Evolutionary conservation across 2,888 invertebrate species (phyloP).

Genomic region (Tiliacea aurago): DNA sequence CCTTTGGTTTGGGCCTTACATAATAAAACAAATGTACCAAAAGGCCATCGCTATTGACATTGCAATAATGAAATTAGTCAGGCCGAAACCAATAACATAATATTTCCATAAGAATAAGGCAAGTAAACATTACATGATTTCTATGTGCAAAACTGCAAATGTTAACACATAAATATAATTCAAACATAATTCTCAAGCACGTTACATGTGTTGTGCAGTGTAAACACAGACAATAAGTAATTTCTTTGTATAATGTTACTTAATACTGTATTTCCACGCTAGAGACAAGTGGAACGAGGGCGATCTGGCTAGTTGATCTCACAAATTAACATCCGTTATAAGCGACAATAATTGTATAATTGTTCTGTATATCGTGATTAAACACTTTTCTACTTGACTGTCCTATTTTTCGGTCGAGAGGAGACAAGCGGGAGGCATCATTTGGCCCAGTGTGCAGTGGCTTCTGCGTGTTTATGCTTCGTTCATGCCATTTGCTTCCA

Average conservation of each 20-base stretch:
- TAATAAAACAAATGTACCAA: slow-evolving; percentile 17
- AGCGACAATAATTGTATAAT: slow-evolving; percentile 65
- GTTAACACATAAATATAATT: slow-evolving; percentile 21
- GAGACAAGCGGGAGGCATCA: slow-evolving; percentile 4
- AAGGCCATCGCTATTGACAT: slow-evolving; percentile 33
- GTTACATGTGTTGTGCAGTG: slow-evolving; percentile 37
- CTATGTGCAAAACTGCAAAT: slow-evolving; percentile 2
- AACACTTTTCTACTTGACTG: slow-evolving; percentile 53
- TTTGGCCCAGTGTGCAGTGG: slow-evolving; percentile 30
- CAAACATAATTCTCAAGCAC: slow-evolving; percentile 30
- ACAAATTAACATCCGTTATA: slow-evolving; percentile 67
- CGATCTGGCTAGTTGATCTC: slow-evolving; percentile 68
- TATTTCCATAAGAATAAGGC: slow-evolving; percentile 12
- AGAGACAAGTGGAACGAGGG: slow-evolving; percentile 70
- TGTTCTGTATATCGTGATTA: slow-evolving; percentile 36
- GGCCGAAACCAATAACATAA: slow-evolving; percentile 1
- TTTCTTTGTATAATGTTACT: slow-evolving; percentile 65
- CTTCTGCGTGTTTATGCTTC: not conserved
- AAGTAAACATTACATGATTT: slow-evolving; percentile 39
- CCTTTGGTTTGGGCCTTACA: slow-evolving; percentile 19
- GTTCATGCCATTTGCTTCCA: not conserved
- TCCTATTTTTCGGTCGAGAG: slow-evolving; percentile 34
- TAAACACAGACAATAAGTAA: slow-evolving; percentile 55
- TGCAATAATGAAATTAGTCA: slow-evolving; percentile 7
- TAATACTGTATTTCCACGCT: slow-evolving; percentile 67